Conservation (phyloP, 2,888 invertebrate genomes). For the Aporophyla nigra region DNA sequence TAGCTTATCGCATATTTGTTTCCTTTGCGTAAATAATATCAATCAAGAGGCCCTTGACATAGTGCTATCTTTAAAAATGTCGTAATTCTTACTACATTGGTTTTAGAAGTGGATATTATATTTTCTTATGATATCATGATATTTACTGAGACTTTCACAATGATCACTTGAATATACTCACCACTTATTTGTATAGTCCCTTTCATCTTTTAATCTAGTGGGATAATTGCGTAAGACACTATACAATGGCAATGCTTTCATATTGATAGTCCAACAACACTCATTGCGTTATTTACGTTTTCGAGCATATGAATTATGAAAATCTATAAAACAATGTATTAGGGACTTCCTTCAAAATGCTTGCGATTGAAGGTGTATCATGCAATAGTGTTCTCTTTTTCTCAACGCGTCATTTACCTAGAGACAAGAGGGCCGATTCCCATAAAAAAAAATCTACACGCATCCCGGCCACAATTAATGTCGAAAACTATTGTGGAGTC, state of each 20-base stretch:
- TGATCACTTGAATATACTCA: neutral
- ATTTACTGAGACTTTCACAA: slow-evolving; percentile 30
- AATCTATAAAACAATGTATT: too few species aligned
- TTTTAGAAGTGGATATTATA: slow-evolving; percentile 42
- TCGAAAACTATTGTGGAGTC: too few species aligned
- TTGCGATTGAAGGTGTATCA: neutral
- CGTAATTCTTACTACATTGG: slow-evolving; percentile 40
- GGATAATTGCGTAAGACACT: too few species aligned
- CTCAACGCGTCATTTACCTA: too few species aligned
- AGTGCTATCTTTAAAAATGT: slow-evolving; percentile 39
- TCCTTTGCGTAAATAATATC: slow-evolving; percentile 42
- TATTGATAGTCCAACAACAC: neutral
- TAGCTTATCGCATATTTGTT: slow-evolving; percentile 42
- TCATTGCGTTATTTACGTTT: neutral
- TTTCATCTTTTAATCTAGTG: neutral
- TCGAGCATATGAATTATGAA: neutral
- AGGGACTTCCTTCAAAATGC: too few species aligned
- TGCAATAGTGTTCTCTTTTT: neutral
- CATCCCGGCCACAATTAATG: too few species aligned
- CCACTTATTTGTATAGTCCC: neutral
- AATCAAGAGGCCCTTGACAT: slow-evolving; percentile 33
- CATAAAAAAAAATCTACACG: too few species aligned
- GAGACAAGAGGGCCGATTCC: neutral
- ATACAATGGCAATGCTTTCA: neutral
- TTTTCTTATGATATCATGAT: slow-evolving; percentile 21